Evolutionary conservation across 1,140 invertebrate species (phyloP).

Genomic region (Dendroctonus ponderosae): DNA sequence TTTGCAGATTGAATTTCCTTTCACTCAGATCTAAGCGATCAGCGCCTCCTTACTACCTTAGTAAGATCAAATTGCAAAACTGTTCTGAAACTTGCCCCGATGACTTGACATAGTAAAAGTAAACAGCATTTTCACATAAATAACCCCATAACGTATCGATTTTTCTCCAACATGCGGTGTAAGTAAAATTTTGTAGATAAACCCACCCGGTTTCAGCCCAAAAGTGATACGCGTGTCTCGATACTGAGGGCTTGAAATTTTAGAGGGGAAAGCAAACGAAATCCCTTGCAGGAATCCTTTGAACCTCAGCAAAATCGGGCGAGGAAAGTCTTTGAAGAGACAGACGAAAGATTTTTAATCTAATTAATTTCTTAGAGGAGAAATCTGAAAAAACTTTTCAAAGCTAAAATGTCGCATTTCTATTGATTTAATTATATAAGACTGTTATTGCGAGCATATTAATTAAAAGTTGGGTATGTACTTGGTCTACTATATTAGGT

Average conservation of each 20-base stretch:
- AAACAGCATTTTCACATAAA: conserved; percentile 21
- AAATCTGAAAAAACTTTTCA: conserved; percentile 1
- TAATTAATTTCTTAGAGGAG: conserved; percentile 23
- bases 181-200: conserved; percentile 15
- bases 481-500: neutral
- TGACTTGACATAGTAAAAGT: conserved; percentile 6
- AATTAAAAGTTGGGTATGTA: too few species aligned
- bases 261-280: conserved; percentile 29
- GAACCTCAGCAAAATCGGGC: conserved; percentile 10
- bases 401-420: conserved; percentile 3
- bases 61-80: too few species aligned
- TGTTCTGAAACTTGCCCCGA: too few species aligned
- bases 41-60: too few species aligned
- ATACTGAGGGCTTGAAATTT: conserved; percentile 20
- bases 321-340: conserved; percentile 22
- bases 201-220: conserved; percentile 7
- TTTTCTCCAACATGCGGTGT: conserved; percentile 1
- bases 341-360: conserved; percentile 23
- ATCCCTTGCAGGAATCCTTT: conserved; percentile 22
- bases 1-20: neutral
- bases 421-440: neutral
- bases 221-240: conserved; percentile 26
- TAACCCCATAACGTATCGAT: conserved; percentile 9
- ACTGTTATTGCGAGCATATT: too few species aligned
- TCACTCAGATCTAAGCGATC: neutral